Conservation (phyloP, 2,888 invertebrate genomes). For the Trichogramma dendrolimi region DNA sequence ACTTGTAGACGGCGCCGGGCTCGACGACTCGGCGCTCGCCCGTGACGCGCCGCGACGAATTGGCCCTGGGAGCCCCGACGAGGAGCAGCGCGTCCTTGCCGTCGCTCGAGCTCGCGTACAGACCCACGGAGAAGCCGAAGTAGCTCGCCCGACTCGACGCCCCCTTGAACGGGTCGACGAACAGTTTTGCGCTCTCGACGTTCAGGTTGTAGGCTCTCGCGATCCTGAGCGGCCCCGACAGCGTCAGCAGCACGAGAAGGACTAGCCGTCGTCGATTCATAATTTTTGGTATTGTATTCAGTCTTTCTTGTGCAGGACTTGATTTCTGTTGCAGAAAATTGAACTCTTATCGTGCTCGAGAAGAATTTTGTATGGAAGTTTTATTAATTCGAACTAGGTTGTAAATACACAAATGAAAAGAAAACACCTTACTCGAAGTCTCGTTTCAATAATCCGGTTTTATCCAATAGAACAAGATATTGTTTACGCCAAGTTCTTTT, state of each 20-base stretch:
- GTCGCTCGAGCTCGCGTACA: constrained; percentile 29
- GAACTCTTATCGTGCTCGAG: too few relatives aligned
- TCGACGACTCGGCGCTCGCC: constrained; percentile 28
- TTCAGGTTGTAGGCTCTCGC: constrained; percentile 41
- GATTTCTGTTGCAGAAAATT: too few relatives aligned
- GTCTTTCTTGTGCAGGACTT: too few relatives aligned
- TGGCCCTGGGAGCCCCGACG: constrained; percentile 47
- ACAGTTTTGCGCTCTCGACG: constrained; percentile 37
- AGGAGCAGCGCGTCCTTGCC: constrained; percentile 33
- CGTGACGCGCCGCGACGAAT: constrained; percentile 27
- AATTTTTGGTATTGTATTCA: too few relatives aligned
- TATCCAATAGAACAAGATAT: too few relatives aligned
- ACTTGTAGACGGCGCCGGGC: constrained; percentile 45
- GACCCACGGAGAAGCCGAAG: constrained; percentile 47
- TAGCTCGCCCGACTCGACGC: constrained; percentile 36
- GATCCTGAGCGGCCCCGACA: constrained; percentile 8
- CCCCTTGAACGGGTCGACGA: constrained; percentile 33
- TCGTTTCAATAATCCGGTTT: too few relatives aligned
- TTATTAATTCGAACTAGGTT: too few relatives aligned
- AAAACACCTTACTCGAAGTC: too few relatives aligned
- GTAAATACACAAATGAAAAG: too few relatives aligned
- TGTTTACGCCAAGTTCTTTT: too few relatives aligned
- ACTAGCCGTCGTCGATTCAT: too few relatives aligned
- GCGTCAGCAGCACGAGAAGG: not conserved
- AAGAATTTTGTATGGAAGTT: too few relatives aligned